Conservation (phyloP, 1,140 invertebrate genomes). For the Oscheius sp. region DNA sequence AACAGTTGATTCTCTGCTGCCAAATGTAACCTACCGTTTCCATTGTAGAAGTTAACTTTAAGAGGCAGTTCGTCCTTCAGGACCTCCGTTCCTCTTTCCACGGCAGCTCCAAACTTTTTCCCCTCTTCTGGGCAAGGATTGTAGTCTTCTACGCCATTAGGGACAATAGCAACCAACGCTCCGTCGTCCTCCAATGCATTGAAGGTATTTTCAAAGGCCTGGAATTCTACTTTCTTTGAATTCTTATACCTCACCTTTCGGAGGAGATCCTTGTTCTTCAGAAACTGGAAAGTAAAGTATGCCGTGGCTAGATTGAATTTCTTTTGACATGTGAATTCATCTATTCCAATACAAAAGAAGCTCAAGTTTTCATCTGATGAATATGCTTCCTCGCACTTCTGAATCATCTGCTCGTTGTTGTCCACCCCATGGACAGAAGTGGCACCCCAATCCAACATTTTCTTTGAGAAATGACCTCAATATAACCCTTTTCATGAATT, state of each 20-base stretch:
- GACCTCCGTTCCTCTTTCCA: not conserved
- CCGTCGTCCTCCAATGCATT: not conserved
- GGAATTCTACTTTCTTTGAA: not conserved
- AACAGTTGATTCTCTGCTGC: not conserved
- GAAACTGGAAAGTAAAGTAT: conserved; percentile 16
- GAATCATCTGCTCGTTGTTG: conserved; percentile 18
- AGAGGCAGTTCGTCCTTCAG: not conserved
- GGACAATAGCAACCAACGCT: not conserved
- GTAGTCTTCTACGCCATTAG: not conserved
- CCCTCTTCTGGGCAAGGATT: not conserved
- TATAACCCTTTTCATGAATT: not conserved
- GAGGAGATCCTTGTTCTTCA: not conserved
- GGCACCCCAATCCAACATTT: conserved; percentile 15
- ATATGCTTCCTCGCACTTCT: not conserved
- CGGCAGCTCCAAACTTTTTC: not conserved
- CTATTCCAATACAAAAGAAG: not conserved
- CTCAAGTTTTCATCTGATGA: not conserved
- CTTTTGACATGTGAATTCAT: not conserved
- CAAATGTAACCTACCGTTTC: not conserved
- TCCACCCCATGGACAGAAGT: not conserved
- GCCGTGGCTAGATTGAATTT: conserved; percentile 19
- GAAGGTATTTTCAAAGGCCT: conserved; percentile 1
- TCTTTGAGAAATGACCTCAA: conserved; percentile 13
- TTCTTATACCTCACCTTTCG: not conserved
- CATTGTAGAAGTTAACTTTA: not conserved